phyloP scores from a whole-genome alignment of 2,797 vertebrate species.

The Urophycis tenuis region DNA sequence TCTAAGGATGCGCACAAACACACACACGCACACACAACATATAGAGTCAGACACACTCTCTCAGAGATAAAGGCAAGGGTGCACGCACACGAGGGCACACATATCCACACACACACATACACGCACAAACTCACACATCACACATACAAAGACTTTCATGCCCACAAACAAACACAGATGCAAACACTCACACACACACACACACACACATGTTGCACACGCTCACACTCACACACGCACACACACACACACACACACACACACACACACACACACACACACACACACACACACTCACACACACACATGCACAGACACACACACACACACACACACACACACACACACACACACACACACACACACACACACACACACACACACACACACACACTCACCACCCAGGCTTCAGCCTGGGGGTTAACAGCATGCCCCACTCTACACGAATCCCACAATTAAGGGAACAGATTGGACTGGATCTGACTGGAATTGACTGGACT shows the following conservation, averaged over 20 bases:
- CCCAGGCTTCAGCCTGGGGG: background rate
- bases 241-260: background rate
- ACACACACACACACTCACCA: background rate
- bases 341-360: constrained; percentile 3
- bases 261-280: background rate
- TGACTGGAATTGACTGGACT: background rate
- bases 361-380: constrained; percentile 2
- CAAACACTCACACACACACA: background rate
- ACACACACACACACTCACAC: background rate
- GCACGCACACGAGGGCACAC: background rate
- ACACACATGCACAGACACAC: background rate
- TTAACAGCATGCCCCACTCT: background rate
- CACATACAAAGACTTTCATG: too few species aligned
- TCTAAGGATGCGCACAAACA: too few species aligned
- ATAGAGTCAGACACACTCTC: background rate
- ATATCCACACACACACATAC: background rate
- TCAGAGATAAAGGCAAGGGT: too few species aligned
- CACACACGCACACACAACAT: background rate
- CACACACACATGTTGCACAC: constrained; percentile 1
- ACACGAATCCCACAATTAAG: background rate
- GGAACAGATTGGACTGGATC: background rate
- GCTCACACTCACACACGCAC: background rate
- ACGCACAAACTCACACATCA: background rate
- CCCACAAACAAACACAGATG: background rate
- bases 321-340: background rate